Conservation (phyloP, 2,113 vertebrate genomes). For the Benthochromis sp. region DNA sequence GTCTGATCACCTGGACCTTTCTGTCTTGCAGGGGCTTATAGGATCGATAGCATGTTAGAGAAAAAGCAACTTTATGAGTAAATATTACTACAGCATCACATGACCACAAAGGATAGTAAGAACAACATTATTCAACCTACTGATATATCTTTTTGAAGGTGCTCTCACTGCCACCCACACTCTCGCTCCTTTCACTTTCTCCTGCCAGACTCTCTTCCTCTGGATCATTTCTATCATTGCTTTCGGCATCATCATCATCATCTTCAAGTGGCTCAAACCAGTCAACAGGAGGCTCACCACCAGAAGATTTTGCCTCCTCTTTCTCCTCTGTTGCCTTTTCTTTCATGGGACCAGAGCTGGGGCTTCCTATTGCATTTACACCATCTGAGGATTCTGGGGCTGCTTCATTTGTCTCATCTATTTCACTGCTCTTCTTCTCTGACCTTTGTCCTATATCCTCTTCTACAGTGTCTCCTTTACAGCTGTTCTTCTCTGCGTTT, state of each 20-base stretch:
- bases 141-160: neutral
- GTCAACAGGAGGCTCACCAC: conserved; percentile 54
- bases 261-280: conserved; percentile 76
- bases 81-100: neutral
- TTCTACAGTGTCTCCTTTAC: neutral
- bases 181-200: conserved; percentile 66
- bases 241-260: conserved; percentile 58
- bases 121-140: conserved; percentile 26
- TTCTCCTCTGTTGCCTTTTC: neutral
- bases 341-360: neutral
- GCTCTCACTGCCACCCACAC: conserved; percentile 53
- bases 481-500: neutral
- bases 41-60: neutral
- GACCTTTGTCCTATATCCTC: neutral
- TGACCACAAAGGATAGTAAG: neutral
- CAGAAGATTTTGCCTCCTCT: neutral
- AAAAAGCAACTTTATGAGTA: neutral
- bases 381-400: neutral
- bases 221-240: conserved; percentile 13
- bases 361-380: neutral
- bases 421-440: neutral
- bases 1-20: neutral
- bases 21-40: neutral
- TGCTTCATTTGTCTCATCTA: neutral
- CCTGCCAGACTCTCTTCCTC: conserved; percentile 66